Conservation (phyloP, 2,113 vertebrate species). For the Perognathus longimembris region DNA sequence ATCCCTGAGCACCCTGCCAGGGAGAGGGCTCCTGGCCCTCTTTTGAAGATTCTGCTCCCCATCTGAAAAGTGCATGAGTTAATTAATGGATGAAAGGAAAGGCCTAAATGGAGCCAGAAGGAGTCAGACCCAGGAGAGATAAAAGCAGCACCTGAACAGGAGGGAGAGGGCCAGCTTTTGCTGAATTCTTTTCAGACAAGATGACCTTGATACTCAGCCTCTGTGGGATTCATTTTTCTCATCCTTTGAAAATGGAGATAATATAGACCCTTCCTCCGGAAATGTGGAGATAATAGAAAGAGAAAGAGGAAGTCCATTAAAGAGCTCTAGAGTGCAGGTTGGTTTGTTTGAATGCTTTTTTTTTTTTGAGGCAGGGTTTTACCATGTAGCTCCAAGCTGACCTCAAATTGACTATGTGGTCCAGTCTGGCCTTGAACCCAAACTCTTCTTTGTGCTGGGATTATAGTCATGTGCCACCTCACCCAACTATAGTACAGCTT, state of each 20-base stretch:
- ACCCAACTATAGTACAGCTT: background rate
- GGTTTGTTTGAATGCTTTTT: too few species aligned
- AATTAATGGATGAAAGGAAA: slow-evolving; percentile 74
- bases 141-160: slow-evolving; percentile 39
- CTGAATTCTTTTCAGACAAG: background rate
- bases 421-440: background rate
- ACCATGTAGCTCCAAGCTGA: too few species aligned
- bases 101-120: slow-evolving; percentile 46
- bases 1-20: slow-evolving; percentile 30
- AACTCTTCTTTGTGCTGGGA: background rate
- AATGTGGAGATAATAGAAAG: background rate
- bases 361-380: background rate
- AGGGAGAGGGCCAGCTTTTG: background rate
- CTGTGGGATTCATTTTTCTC: background rate
- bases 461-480: background rate
- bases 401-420: background rate
- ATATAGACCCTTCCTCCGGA: background rate
- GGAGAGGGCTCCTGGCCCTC: slow-evolving; percentile 45
- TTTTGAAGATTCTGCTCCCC: slow-evolving; percentile 70
- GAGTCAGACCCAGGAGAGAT: slow-evolving; percentile 50
- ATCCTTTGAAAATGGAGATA: slow-evolving; percentile 35
- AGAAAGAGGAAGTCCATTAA: background rate
- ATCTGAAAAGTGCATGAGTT: slow-evolving; percentile 61
- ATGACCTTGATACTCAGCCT: slow-evolving; percentile 14
- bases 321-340: background rate